Percentiles rank a stretch among this genome's conserved stretches.
These are phyloP conservation scores for Micromesistius poutassou DNA, from an alignment of 2,797 vertebrate genomes.

Conservation along the genomic window DNA sequence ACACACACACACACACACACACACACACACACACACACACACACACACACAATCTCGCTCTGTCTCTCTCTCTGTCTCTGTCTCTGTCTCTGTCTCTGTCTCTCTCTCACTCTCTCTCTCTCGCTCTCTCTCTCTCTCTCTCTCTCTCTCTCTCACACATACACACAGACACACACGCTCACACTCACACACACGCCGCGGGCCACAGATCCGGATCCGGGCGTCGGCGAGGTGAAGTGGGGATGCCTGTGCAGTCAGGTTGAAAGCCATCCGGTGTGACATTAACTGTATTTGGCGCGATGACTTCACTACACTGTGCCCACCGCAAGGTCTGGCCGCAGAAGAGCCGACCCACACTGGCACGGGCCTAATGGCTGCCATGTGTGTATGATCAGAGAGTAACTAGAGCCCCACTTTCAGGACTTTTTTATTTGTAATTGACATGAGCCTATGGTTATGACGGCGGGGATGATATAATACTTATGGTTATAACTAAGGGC, in stretches of 20 bases:
- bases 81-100: too few relatives aligned
- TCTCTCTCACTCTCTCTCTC: too few relatives aligned
- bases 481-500: slow-evolving; percentile 5
- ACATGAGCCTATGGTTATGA: slow-evolving; percentile 46
- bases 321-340: slow-evolving; percentile 58
- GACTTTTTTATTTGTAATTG: slow-evolving; percentile 2
- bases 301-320: slow-evolving; percentile 54
- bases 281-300: slow-evolving; percentile 56
- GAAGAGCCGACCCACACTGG: slow-evolving; percentile 51
- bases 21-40: background rate
- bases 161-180: background rate
- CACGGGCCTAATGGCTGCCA: slow-evolving; percentile 59
- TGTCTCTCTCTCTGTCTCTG: too few relatives aligned
- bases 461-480: slow-evolving; percentile 49
- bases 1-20: background rate
- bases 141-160: too few relatives aligned
- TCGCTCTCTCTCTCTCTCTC: too few relatives aligned
- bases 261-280: slow-evolving; percentile 54
- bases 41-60: background rate
- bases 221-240: slow-evolving; percentile 16
- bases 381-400: slow-evolving; percentile 53
- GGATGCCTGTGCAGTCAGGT: slow-evolving; percentile 54
- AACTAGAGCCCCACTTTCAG: slow-evolving; percentile 51
- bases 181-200: background rate
- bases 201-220: background rate